Evolutionary conservation across 2,888 invertebrate species (phyloP), one percentile per base, ranked within the genome.

Genomic region (Linnaemya tessellans): DNA sequence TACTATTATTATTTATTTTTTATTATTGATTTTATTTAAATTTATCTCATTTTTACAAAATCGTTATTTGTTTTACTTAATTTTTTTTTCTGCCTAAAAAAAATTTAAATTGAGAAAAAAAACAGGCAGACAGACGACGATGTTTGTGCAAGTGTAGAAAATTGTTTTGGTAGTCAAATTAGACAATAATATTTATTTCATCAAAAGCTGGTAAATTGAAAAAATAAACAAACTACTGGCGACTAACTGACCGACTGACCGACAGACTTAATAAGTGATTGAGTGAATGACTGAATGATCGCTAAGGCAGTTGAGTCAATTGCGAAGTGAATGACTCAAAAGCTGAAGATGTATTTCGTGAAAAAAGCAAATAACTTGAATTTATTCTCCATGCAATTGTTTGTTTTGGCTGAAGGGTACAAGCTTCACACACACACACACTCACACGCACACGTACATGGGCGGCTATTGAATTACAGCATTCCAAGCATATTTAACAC

Each of bases 341-440:
- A 54, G 18, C 41, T 46, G 20, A 56, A 56, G 41, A 51, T 35
- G 15, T 20, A 58, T 58, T 68, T 71, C 46, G 56, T 58, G 65
- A 65, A 43, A 80, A 30, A 30, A 30, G 58, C 22, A 80, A 80
- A 79, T 73, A 80, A 73, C 73, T 73, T 35, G 65, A 65, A 67
- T 51, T 73, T 25, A 80, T 80, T 80, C 65, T 54, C 73, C 80
- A 58, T 73, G n/a, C 7, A 79, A 54, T 62, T 79, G 60, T 79
- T 79, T 70, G 25, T 30, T 51, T 79, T 70, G 41, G 51, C 78
- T 62, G 60, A 70, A 79, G 78, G 78, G 68, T 79, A 70, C 38
- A 13, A 35, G 22, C 43, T 64, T 38, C 11, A 30, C 30, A 30
- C 30, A 3, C 30, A 30, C 30, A 5, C 30, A 30, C 30, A 30